phyloP scores from a whole-genome alignment of 2,888 invertebrate species.

The Pecten maximus region DNA sequence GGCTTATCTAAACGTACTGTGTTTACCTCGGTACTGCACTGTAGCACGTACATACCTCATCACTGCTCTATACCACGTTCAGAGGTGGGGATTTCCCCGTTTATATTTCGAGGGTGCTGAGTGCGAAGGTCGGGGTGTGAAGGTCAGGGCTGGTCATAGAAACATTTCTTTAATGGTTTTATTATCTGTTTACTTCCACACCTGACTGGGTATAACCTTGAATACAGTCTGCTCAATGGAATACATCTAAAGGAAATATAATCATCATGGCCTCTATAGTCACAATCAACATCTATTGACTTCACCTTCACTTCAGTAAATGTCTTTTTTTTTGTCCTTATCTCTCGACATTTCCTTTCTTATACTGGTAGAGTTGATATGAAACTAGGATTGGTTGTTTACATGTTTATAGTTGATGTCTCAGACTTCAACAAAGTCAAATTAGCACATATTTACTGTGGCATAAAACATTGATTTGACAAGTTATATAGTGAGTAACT shows the following conservation, averaged over 20 bases:
- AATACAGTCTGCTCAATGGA: neutral
- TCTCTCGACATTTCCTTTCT: too few relatives aligned
- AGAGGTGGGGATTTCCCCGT: neutral
- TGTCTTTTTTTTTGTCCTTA: too few relatives aligned
- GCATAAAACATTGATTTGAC: too few relatives aligned
- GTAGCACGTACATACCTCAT: neutral
- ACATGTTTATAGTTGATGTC: too few relatives aligned
- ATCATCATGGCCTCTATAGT: neutral
- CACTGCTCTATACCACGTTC: neutral
- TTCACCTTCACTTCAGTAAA: too few relatives aligned
- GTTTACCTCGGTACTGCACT: neutral
- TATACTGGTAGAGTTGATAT: too few relatives aligned
- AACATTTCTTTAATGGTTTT: neutral
- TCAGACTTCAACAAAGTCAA: too few relatives aligned
- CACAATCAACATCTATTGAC: too few relatives aligned
- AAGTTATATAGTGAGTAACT: too few relatives aligned
- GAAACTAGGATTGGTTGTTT: too few relatives aligned
- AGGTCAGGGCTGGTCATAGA: neutral
- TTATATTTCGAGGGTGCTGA: too few relatives aligned
- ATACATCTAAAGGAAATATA: neutral
- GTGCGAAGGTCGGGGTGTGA: neutral
- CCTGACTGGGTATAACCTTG: neutral
- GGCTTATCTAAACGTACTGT: neutral
- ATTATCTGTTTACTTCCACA: slow-evolving; percentile 15
- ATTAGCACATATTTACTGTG: too few relatives aligned